A percentile compares a stretch with the other conserved stretches of the same genome.
phyloP scores from a whole-genome alignment of 2,888 invertebrate species.

The Cataglyphis livida region DNA sequence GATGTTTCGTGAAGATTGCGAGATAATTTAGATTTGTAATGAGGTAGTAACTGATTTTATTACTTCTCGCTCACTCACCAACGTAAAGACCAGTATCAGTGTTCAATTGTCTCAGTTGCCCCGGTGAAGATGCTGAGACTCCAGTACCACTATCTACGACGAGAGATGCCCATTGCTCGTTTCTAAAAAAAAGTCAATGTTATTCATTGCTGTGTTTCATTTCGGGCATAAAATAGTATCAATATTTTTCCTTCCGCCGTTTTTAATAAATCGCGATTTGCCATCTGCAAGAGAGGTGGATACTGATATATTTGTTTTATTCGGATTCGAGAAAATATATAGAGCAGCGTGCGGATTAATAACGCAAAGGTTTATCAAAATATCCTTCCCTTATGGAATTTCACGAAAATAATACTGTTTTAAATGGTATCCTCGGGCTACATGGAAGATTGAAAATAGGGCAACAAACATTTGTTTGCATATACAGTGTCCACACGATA shows the following conservation, averaged over 20 bases:
- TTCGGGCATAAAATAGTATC: background rate
- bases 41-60: background rate
- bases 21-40: background rate
- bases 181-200: slow-evolving; percentile 87
- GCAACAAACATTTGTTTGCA: slow-evolving; percentile 7
- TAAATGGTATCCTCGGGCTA: slow-evolving; percentile 20
- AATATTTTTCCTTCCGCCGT: slow-evolving; percentile 16
- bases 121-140: slow-evolving; percentile 93
- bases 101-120: slow-evolving; percentile 93
- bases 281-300: slow-evolving; percentile 17
- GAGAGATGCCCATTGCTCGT: slow-evolving; percentile 94
- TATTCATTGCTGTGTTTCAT: slow-evolving; percentile 20
- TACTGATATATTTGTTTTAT: slow-evolving; percentile 1
- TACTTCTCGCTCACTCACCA: slow-evolving; percentile 87
- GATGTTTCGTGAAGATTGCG: background rate
- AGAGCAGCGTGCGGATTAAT: slow-evolving; percentile 15
- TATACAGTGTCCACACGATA: background rate
- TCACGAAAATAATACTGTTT: slow-evolving; percentile 28
- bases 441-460: slow-evolving; percentile 21
- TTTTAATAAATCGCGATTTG: slow-evolving; percentile 32
- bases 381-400: slow-evolving; percentile 19
- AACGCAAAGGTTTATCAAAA: slow-evolving; percentile 37
- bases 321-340: slow-evolving; percentile 15
- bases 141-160: slow-evolving; percentile 96
- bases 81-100: slow-evolving; percentile 96